These are phyloP conservation scores for Bucco capensis DNA, from an alignment of 2,113 vertebrate genomes.

Conservation along the genomic window DNA sequence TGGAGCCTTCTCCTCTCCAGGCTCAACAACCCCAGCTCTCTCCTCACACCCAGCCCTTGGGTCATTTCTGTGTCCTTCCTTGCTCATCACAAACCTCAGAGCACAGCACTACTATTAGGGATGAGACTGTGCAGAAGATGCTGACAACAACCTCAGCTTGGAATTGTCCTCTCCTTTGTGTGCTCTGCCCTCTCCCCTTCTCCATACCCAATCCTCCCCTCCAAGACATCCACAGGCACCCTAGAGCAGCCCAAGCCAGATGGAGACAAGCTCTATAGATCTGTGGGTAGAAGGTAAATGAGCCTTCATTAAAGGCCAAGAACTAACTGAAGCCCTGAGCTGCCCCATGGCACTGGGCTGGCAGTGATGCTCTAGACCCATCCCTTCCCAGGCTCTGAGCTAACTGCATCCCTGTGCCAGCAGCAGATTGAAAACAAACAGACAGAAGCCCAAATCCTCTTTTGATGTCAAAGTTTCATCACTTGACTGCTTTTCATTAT, in stretches of 20 bases:
- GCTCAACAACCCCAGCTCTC: not conserved
- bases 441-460: not conserved
- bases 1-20: not conserved
- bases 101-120: not conserved
- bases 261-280: not conserved
- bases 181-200: not conserved
- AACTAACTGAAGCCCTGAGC: not conserved
- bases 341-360: too few species aligned
- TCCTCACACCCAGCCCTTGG: not conserved
- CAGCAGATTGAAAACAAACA: not conserved
- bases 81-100: not conserved
- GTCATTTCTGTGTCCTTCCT: not conserved
- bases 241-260: not conserved
- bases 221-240: not conserved
- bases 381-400: not conserved
- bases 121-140: too few species aligned
- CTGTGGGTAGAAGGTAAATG: accelerated
- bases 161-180: not conserved
- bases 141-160: not conserved
- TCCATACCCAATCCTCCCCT: not conserved
- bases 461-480: slow-evolving; percentile 5
- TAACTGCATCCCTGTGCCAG: not conserved
- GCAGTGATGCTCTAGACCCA: not conserved
- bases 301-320: not conserved
- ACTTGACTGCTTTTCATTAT: slow-evolving; percentile 49